These are phyloP conservation scores for Sminthurides aquaticus DNA, from an alignment of 2,888 invertebrate genomes.

Conservation along the genomic window DNA sequence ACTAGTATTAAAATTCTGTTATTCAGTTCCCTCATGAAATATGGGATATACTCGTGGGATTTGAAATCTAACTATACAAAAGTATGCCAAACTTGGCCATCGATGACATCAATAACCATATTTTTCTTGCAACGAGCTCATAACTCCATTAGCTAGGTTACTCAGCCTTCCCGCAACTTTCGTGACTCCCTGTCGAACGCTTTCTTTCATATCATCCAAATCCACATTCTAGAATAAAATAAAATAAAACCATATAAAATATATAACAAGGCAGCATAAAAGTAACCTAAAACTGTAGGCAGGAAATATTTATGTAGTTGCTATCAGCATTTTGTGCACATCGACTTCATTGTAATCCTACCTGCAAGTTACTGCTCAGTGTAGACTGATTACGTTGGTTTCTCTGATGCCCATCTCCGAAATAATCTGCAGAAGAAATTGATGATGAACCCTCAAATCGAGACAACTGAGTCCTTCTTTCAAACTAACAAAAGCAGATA, in stretches of 20 bases:
- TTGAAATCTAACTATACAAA: too few species aligned
- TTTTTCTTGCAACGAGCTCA: conserved; percentile 79
- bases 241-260: conserved; percentile 5
- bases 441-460: conserved; percentile 89
- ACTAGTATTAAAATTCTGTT: too few species aligned
- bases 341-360: conserved; percentile 16
- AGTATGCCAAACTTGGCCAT: too few species aligned
- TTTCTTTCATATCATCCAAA: conserved; percentile 93
- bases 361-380: conserved; percentile 26
- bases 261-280: conserved; percentile 3
- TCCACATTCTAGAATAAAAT: conserved; percentile 54
- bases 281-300: neutral
- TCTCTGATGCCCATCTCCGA: conserved; percentile 56
- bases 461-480: conserved; percentile 54
- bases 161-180: conserved; percentile 96
- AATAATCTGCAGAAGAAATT: conserved; percentile 95
- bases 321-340: neutral
- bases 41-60: too few species aligned
- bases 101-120: conserved; percentile 42
- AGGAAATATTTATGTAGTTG: conserved; percentile 2
- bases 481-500: conserved; percentile 48
- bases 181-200: conserved; percentile 91
- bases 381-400: conserved; percentile 18
- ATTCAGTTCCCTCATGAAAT: too few species aligned
- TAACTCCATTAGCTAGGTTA: conserved; percentile 86